Evolutionary conservation across 2,113 vertebrate species (phyloP), one percentile per base, ranked within the genome.

Genomic region (Mobula hypostoma): DNA sequence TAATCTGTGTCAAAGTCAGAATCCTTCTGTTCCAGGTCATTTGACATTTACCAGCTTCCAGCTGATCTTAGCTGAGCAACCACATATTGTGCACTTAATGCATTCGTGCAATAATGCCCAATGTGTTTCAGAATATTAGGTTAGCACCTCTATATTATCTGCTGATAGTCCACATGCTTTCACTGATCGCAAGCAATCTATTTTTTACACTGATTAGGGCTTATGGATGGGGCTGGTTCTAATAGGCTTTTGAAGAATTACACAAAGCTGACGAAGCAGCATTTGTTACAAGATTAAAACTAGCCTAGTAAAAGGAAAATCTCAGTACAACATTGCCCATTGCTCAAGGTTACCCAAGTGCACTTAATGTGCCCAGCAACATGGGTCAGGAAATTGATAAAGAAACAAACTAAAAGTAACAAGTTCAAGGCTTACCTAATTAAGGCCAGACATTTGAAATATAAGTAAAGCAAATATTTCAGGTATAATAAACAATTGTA

Each of bases 241-340:
- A 97, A 97, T 95, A 95, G 95, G 97, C 97, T 97, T 96, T 94
- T 94, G 68, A 94, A 96, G 96, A 96, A 96, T 97, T 97, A 96
- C 58, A 96, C 94, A 94, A 88, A 94, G 96, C 96, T 97, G 97
- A 97, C 96, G 95, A 95, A 95, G 96, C 96, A 96, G 95, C 94
- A 95, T 95, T 94, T 94, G 95, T 94, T 96, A 95, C 95, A 94
- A 95, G 96, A 96, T 96, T 97, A 96, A 96, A 96, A 95, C 85
- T 95, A 95, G 94, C 94, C 95, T 95, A 87, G 80, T 96, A 95
- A 96, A 96, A 94, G 94, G 95, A 94, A 97, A 97, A 97, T 97
- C 97, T 95, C 83, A 79, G 6, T 94, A 63, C 93, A 74, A 74
- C 90, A 74, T 95, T 95, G 95, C 94, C 95, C 94, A 68, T 94